These are phyloP conservation scores for Lichenostomus cassidix DNA, from an alignment of 2,113 vertebrate species.

Conservation along the genomic window DNA sequence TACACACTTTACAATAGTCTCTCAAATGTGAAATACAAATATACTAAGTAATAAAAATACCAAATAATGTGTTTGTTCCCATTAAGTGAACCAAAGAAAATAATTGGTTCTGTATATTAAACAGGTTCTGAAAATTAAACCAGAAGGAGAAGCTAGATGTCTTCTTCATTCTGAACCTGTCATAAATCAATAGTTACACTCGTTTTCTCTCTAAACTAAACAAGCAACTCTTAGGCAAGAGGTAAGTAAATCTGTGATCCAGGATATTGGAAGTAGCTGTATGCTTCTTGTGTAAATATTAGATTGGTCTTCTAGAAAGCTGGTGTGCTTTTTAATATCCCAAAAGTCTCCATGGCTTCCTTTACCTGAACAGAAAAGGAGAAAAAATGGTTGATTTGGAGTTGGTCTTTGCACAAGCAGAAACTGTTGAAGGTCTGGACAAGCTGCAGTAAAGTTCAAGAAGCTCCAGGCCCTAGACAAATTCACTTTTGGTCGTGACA, in stretches of 20 bases:
- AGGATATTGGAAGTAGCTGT: neutral
- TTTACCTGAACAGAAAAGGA: neutral
- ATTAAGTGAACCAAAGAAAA: neutral
- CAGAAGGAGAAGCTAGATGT: neutral
- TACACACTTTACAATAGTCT: neutral
- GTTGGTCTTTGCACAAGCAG: neutral
- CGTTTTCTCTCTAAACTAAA: neutral
- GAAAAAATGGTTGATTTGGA: neutral
- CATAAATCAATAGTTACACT: neutral
- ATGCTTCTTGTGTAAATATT: neutral
- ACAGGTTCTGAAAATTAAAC: neutral
- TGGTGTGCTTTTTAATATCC: neutral
- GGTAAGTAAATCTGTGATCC: neutral
- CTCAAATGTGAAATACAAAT: neutral
- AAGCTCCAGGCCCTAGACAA: neutral
- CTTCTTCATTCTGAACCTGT: neutral
- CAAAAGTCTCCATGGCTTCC: neutral
- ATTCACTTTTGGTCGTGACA: neutral
- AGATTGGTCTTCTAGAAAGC: neutral
- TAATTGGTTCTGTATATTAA: neutral
- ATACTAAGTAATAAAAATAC: neutral
- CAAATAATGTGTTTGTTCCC: neutral
- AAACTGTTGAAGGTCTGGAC: neutral
- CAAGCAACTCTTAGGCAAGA: neutral
- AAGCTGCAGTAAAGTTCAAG: neutral